Percentiles rank a stretch among this genome's conserved stretches.
Evolutionary conservation across 2,797 vertebrate genomes (phyloP).

Genomic region (Cyprinella venusta): DNA sequence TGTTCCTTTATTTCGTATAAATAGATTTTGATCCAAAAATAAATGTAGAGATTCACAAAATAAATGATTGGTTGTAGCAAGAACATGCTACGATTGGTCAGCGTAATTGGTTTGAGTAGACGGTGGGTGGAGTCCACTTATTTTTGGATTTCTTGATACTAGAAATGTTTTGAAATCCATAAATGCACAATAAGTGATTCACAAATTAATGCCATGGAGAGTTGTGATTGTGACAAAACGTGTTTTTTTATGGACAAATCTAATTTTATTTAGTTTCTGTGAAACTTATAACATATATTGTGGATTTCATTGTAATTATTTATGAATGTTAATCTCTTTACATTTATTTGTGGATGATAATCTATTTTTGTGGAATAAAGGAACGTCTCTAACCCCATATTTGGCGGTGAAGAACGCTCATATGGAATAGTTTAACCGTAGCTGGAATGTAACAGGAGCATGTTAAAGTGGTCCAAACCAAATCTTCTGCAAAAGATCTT

Average conservation of each 20-base stretch:
- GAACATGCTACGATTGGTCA: neutral
- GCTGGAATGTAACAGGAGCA: constrained; percentile 29
- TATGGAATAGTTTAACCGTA: constrained; percentile 45
- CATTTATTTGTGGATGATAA: neutral
- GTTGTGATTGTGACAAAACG: neutral
- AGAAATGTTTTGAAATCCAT: neutral
- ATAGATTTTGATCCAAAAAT: neutral
- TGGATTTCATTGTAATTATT: neutral
- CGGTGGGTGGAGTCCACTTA: neutral
- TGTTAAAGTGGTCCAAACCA: constrained; percentile 25
- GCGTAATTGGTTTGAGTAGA: neutral
- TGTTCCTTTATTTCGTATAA: neutral
- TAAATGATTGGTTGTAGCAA: neutral
- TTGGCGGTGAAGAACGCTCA: constrained; percentile 3
- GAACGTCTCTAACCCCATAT: neutral
- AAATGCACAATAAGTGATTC: neutral
- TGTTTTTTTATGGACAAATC: too few species aligned
- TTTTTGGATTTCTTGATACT: neutral
- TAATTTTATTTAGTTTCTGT: neutral
- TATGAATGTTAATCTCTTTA: neutral
- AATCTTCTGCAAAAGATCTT: constrained; percentile 36
- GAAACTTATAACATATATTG: neutral
- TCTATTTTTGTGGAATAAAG: neutral
- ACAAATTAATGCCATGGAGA: neutral
- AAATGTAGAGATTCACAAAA: too few species aligned